Base-by-base conservation (phyloP, 2,888 invertebrate genomes). In the Platycnemis pennipes region DNA sequence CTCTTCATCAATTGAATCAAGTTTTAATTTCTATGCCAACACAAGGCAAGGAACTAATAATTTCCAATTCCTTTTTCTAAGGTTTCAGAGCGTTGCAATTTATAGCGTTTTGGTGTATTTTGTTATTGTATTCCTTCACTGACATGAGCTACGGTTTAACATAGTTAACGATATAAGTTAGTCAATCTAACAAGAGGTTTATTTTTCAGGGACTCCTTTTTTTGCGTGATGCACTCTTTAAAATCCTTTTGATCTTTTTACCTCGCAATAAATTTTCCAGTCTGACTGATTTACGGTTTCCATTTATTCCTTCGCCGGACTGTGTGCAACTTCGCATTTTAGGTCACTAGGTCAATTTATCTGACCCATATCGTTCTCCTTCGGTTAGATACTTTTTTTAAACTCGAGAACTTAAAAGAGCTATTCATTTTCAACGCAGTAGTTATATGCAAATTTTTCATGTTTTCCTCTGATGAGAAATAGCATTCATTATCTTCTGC, bases 321-420 rank as follows among this genome's bases (percentile, higher is more conserved):
- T 87, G 87, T 45, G 45, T 56, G 89, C 89, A 56, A 56, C 31
- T 56, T 56, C 56, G 4, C 63, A 56, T 56, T 56, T 89, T 56
- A 42, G 89, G 89, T 89, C 42, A 89, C 56, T 89, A 42, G 89
- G 89, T 56, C 89, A 56, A 37, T 11, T 89, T 37, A 31, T 42
- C 11, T 31, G 89, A 42, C 37, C 89, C 49, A 53, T 53, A 53
- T 56, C 19, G 56, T 63, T 89, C 56, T 89, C 8, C 56, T 8
- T 77, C 31, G n/a, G 31, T 77, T 37, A n/a, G 13, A 37, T 37
- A 37, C 8, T 37, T 63, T 63, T 77, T 77, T 37, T 1, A 0
- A 13, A 2, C 37, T 16, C 31, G 11, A 37, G 53, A 63, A 63
- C 26, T 63, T 63, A 63, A 77, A 77, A 77, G 8, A 77, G 13